Evolutionary conservation across 1,140 invertebrate genomes (phyloP), one percentile per base, ranked within the genome.

Genomic region (Galleria mellonella): DNA sequence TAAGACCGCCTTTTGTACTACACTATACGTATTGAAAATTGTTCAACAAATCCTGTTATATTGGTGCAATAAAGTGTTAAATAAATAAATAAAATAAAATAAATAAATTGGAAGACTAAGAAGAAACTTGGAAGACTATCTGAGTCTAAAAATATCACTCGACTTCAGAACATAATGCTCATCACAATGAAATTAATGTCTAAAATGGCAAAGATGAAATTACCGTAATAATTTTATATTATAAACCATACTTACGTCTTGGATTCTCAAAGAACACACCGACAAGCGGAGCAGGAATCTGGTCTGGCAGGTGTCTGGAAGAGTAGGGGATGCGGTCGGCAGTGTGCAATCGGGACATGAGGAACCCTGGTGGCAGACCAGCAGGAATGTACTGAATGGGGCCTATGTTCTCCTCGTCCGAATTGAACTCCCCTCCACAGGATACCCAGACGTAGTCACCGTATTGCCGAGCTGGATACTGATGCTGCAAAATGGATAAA

Each of bases 371-470:
- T 51, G 94, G 94, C 39, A 92, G 90, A 59, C 89, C 89, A 23
- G 89, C 86, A 29, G 94, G 94, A 63, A 92, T 90, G 86, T 94
- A 96, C 45, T 92, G 88, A 58, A 97, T 90, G 0, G 92, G 89
- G 13, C 95, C 95, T 62, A 97, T 93, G 85, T 97, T 95, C 84
- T 97, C 96, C 62, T 92, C 88, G 75, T 97, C 96, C 14, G 94
- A 92, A 12, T 92, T 91, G 87, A 95, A 96, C 87, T 97, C 94
- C 32, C 95, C 95, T 66, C 94, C 91, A 69, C 95, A 97, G 5
- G 92, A 92, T 0, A 96, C 91, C 93, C 94, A 96, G 31, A 96
- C 90, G 50, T 91, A 92, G 62, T 92, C 89, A 47, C 91, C 77
- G 85, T 61, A 68, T 27, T 65, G 55, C 11, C 71, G 51, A 0